phyloP scores from a whole-genome alignment of 64 coral and sea anemone genomes.

The Catalaphyllia jardinei region DNA sequence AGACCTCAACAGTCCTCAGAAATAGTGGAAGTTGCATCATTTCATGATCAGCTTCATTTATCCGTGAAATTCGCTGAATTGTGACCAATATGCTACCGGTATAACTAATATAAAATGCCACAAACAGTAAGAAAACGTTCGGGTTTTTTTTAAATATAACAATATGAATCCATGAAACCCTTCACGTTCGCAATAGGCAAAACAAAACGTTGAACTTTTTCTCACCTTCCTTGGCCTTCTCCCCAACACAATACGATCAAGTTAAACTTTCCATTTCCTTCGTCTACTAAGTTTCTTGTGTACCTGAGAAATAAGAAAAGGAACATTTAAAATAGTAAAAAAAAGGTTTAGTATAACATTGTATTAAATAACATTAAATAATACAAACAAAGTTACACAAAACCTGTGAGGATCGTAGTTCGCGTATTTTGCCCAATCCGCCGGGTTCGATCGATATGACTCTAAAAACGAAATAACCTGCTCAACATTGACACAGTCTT shows the following conservation, averaged over 20 bases:
- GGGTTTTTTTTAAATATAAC: not conserved
- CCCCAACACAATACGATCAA: constrained; percentile 96
- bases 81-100: not conserved
- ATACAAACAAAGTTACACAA: not conserved
- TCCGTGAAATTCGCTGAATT: not conserved
- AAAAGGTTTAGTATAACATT: not conserved
- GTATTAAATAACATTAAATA: not conserved
- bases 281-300: constrained; percentile 94
- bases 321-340: not conserved
- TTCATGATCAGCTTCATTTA: not conserved
- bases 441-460: constrained; percentile 71
- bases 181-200: not conserved
- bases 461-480: constrained; percentile 79
- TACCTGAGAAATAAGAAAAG: constrained; percentile 40
- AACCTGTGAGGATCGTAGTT: constrained; percentile 92
- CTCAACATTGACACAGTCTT: constrained; percentile 82
- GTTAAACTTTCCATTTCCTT: constrained; percentile 98
- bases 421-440: constrained; percentile 87
- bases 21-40: not conserved
- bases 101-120: not conserved
- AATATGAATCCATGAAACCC: not conserved
- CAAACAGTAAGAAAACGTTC: too few relatives aligned
- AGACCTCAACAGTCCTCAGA: not conserved
- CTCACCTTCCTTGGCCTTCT: constrained; percentile 94
- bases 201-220: not conserved